Conservation (phyloP, 1,140 invertebrate genomes). For the Habropoda laboriosa region DNA sequence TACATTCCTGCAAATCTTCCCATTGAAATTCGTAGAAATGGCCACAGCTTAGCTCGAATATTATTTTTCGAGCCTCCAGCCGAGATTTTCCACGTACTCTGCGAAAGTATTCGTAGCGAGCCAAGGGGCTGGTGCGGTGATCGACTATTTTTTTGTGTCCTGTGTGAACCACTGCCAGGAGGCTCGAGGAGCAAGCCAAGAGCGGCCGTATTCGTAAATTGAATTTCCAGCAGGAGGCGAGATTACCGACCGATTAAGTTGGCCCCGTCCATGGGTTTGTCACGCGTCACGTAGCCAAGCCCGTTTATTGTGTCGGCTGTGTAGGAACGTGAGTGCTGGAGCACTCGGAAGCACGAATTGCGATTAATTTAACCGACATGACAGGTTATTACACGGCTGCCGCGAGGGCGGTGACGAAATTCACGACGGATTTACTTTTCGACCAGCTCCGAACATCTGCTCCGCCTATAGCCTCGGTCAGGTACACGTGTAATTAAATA, state of each 20-base stretch:
- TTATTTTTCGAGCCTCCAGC: too few species aligned
- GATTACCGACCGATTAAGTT: conserved; percentile 60
- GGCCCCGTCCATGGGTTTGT: conserved; percentile 13
- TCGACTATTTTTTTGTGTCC: too few species aligned
- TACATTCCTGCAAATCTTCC: too few species aligned
- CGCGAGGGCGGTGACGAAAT: neutral
- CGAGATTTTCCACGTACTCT: too few species aligned
- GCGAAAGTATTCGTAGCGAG: too few species aligned
- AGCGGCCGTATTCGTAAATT: conserved; percentile 23
- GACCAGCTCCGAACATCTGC: neutral
- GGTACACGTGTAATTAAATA: conserved; percentile 34
- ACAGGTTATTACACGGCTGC: conserved; percentile 50
- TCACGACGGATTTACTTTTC: conserved; percentile 10
- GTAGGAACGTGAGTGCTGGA: conserved; percentile 7
- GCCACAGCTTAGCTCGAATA: too few species aligned
- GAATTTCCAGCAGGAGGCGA: conserved; percentile 34
- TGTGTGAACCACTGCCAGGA: neutral
- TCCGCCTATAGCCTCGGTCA: neutral
- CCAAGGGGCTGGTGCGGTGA: too few species aligned
- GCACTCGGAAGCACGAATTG: conserved; percentile 30
- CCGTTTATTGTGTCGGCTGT: conserved; percentile 34
- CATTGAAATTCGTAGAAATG: too few species aligned
- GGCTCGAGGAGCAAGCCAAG: neutral
- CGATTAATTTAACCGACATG: conserved; percentile 53
- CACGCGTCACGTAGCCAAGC: neutral